Evolutionary conservation across 1,140 invertebrate genomes (phyloP).

Genomic region (Meloidogyne hapla): DNA sequence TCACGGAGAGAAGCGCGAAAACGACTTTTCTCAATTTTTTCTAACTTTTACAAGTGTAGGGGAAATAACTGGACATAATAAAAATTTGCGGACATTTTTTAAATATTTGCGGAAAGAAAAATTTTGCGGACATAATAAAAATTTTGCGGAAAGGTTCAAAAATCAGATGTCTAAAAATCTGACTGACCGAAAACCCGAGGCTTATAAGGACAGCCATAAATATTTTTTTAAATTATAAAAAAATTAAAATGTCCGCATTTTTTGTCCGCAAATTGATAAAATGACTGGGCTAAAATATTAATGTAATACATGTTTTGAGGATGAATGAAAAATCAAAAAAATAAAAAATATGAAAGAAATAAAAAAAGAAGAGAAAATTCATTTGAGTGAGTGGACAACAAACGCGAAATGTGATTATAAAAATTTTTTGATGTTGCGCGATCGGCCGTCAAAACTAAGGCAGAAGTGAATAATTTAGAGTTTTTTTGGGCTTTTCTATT

Average conservation of each 20-base stretch:
- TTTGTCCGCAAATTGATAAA: too few species aligned
- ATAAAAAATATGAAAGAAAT: neutral
- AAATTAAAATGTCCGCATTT: too few species aligned
- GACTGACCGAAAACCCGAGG: too few species aligned
- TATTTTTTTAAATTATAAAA: too few species aligned
- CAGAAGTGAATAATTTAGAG: neutral
- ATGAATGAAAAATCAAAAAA: neutral
- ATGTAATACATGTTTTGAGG: neutral
- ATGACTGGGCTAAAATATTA: too few species aligned
- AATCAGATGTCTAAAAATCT: too few species aligned
- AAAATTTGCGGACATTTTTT: too few species aligned
- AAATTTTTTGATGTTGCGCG: neutral
- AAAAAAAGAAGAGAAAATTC: neutral
- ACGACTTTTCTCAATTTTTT: neutral
- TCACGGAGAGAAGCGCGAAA: neutral
- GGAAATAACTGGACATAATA: neutral
- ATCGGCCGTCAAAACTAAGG: neutral
- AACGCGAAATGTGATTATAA: slow-evolving; percentile 1
- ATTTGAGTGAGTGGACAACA: neutral
- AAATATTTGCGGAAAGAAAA: neutral
- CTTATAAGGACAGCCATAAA: too few species aligned
- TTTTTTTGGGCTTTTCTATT: too few species aligned
- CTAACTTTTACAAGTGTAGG: neutral
- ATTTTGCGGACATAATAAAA: neutral
- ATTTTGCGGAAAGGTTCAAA: too few species aligned